These are phyloP conservation scores for Drosophila miranda DNA, from an alignment of 1,140 invertebrate species.

Conservation along the genomic window DNA sequence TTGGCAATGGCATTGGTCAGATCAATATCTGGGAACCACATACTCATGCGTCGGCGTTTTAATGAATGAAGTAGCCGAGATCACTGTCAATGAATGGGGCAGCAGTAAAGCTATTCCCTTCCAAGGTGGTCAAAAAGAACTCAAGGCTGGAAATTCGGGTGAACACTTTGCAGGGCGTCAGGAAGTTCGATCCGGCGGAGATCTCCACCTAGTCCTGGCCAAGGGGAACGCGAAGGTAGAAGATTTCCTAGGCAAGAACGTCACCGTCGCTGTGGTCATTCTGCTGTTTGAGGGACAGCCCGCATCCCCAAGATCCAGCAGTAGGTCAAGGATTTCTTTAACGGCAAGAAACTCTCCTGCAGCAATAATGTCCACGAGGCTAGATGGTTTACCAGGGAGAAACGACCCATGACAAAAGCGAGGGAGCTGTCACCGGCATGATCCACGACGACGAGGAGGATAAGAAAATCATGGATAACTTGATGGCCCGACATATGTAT, in stretches of 20 bases:
- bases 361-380: slow-evolving; percentile 99
- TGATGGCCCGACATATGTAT: too few relatives aligned
- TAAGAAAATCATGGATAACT: too few relatives aligned
- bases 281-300: slow-evolving; percentile 99
- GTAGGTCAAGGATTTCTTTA: slow-evolving; percentile 99
- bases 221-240: slow-evolving; percentile 99
- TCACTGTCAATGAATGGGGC: slow-evolving; percentile 97
- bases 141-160: slow-evolving; percentile 93
- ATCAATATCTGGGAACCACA: slow-evolving; percentile 94
- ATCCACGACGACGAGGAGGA: slow-evolving; percentile 89
- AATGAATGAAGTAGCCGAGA: slow-evolving; percentile 98
- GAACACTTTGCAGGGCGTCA: slow-evolving; percentile 89
- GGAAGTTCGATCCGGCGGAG: slow-evolving; percentile 97
- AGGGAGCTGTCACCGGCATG: too few relatives aligned
- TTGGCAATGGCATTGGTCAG: too few relatives aligned
- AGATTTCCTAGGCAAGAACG: slow-evolving; percentile 97
- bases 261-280: slow-evolving; percentile 99
- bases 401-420: too few relatives aligned
- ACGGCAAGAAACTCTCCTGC: slow-evolving; percentile 98
- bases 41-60: slow-evolving; percentile 99
- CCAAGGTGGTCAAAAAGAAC: slow-evolving; percentile 91
- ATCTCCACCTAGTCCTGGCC: slow-evolving; percentile 97
- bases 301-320: slow-evolving; percentile 99
- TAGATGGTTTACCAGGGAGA: too few relatives aligned
- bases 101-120: slow-evolving; percentile 95